Percentiles rank a stretch among this genome's conserved stretches.
Evolutionary conservation across 1,140 invertebrate genomes (phyloP).

Genomic region (Drosophila arizonae): DNA sequence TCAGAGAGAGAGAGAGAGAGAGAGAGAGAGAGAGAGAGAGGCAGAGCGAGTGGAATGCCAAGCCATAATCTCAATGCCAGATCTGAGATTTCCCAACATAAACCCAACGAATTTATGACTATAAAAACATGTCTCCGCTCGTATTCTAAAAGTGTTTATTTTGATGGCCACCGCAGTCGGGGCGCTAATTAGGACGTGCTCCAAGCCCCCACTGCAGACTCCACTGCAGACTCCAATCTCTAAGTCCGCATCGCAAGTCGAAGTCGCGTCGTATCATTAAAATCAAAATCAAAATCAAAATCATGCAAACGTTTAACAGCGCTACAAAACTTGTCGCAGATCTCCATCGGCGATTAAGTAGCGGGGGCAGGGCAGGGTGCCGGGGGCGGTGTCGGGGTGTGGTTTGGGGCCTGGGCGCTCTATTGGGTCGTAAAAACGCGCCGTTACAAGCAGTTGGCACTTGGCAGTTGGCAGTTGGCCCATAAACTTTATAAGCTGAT

Average conservation of each 20-base stretch:
- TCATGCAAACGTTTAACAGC: slow-evolving; percentile 79
- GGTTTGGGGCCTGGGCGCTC: background rate
- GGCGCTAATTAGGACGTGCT: slow-evolving; percentile 74
- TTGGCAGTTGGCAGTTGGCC: slow-evolving; percentile 42
- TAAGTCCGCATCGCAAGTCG: slow-evolving; percentile 1
- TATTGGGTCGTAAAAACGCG: slow-evolving; percentile 46
- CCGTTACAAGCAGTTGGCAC: slow-evolving; percentile 61
- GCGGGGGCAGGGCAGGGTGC: background rate
- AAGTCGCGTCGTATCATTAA: slow-evolving; percentile 59
- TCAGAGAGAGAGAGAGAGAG: background rate
- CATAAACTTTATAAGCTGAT: slow-evolving; percentile 52
- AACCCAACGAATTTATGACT: slow-evolving; percentile 64
- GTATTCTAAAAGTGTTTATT: slow-evolving; percentile 80
- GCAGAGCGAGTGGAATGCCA: background rate
- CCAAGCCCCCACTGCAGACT: background rate
- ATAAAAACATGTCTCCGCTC: slow-evolving; percentile 68
- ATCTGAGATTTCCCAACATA: slow-evolving; percentile 67
- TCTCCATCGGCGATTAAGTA: background rate
- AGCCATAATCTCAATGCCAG: slow-evolving; percentile 29
- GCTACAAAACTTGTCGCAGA: slow-evolving; percentile 73
- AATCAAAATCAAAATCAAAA: slow-evolving; percentile 81
- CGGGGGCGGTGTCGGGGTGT: background rate
- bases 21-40: background rate
- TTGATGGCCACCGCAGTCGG: slow-evolving; percentile 71
- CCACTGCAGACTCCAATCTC: slow-evolving; percentile 10